These are phyloP conservation scores for Dryadula phaetusa DNA, from an alignment of 2,888 invertebrate genomes.

Conservation along the genomic window DNA sequence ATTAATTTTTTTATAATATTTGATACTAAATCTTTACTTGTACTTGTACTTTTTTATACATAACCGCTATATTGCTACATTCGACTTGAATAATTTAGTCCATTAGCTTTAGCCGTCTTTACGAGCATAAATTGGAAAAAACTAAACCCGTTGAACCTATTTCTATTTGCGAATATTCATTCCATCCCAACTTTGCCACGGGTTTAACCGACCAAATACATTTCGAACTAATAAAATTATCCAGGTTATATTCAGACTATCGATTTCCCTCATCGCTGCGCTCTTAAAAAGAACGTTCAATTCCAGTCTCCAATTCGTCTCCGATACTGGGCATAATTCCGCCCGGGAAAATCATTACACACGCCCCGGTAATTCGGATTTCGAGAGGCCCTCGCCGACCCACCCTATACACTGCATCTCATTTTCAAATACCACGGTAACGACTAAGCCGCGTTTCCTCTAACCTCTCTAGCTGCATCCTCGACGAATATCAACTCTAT, in stretches of 20 bases:
- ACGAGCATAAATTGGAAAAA: conserved; percentile 20
- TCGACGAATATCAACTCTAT: conserved; percentile 66
- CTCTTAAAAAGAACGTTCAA: conserved; percentile 61
- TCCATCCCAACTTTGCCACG: conserved; percentile 9
- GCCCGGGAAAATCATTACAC: conserved; percentile 83
- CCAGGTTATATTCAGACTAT: conserved; percentile 44
- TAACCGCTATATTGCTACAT: background rate
- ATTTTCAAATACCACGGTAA: conserved; percentile 79
- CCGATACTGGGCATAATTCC: conserved; percentile 80
- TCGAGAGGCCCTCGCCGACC: conserved; percentile 65
- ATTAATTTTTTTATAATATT: background rate
- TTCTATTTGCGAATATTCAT: conserved; percentile 21
- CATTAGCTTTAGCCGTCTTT: conserved; percentile 9
- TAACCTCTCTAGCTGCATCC: conserved; percentile 52
- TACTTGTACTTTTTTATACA: too few relatives aligned
- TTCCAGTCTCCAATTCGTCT: conserved; percentile 65
- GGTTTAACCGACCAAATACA: conserved; percentile 43
- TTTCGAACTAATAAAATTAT: conserved; percentile 42
- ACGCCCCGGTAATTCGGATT: conserved; percentile 83
- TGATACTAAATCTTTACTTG: background rate
- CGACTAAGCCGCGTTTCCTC: conserved; percentile 68
- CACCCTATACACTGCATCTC: conserved; percentile 77
- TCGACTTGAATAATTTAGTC: conserved; percentile 6
- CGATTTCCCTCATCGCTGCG: conserved; percentile 51
- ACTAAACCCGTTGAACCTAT: conserved; percentile 19